A percentile compares a stretch with the other conserved stretches of the same genome.
Evolutionary conservation across 2,797 vertebrate species (phyloP).

Genomic region (Lindbergichthys nudifrons): DNA sequence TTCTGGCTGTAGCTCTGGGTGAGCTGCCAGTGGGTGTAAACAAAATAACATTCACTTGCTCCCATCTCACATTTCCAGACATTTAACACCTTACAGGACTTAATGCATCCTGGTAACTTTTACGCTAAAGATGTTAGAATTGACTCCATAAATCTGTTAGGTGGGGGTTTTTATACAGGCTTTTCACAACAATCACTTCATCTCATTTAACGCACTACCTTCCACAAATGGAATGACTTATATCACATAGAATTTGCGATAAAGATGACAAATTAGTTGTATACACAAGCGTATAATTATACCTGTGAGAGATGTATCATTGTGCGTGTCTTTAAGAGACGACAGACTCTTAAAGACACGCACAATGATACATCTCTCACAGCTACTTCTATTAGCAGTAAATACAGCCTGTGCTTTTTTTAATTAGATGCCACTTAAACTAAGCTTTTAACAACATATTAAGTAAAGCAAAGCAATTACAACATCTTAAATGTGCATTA

Average conservation of each 20-base stretch:
- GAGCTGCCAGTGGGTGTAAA: slow-evolving; percentile 66
- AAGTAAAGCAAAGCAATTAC: slow-evolving; percentile 18
- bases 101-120: slow-evolving; percentile 53
- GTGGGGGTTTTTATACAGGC: slow-evolving; percentile 25
- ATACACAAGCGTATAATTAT: not conserved
- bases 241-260: slow-evolving; percentile 24
- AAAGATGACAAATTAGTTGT: slow-evolving; percentile 35
- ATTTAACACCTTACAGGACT: slow-evolving; percentile 58
- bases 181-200: slow-evolving; percentile 45
- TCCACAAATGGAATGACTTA: slow-evolving; percentile 22
- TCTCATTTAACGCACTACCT: slow-evolving; percentile 38
- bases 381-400: slow-evolving; percentile 27
- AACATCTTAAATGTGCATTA: slow-evolving; percentile 5
- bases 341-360: slow-evolving; percentile 27
- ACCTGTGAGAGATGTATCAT: slow-evolving; percentile 27
- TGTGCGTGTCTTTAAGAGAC: slow-evolving; percentile 9
- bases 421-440: not conserved
- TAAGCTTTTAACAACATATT: slow-evolving; percentile 25
- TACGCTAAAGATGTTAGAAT: slow-evolving; percentile 48
- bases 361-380: not conserved
- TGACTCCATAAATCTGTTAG: slow-evolving; percentile 25
- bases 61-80: slow-evolving; percentile 47
- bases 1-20: slow-evolving; percentile 54
- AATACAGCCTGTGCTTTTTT: slow-evolving; percentile 17
- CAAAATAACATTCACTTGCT: slow-evolving; percentile 59